Percentiles rank a stretch among this genome's conserved stretches.
Conservation (phyloP, 2,888 invertebrate species). For the Chymomyza amoena region DNA sequence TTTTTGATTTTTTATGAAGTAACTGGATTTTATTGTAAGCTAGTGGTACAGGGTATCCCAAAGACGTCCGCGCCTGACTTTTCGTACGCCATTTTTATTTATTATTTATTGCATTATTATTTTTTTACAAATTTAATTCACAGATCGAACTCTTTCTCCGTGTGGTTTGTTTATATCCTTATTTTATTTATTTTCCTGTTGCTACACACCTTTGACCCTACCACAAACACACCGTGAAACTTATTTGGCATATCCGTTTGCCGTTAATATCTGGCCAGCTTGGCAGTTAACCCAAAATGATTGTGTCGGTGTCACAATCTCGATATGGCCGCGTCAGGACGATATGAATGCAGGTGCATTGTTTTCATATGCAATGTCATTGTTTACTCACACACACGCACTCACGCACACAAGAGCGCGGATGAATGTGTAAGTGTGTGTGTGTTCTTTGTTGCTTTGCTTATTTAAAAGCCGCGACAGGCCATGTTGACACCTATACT, state of each 20-base stretch:
- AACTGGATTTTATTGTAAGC: no score
- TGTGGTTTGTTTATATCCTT: no score
- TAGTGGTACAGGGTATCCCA: no score
- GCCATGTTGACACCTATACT: conserved; percentile 45
- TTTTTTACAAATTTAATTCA: not conserved
- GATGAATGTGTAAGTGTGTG: conserved; percentile 7
- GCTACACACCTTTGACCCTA: conserved; percentile 21
- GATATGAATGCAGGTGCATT: conserved; percentile 13
- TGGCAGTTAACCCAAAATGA: not conserved
- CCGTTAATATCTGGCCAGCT: conserved; percentile 22
- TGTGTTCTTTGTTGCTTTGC: conserved; percentile 35
- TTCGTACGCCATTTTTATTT: no score
- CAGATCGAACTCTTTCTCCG: not conserved
- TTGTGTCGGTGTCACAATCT: conserved; percentile 11
- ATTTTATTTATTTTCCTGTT: not conserved
- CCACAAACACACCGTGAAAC: not conserved
- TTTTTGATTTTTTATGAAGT: no score
- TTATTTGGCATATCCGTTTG: conserved; percentile 23
- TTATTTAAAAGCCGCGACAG: conserved; percentile 53
- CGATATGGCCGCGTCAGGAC: conserved; percentile 10
- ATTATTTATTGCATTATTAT: no score
- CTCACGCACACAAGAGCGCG: not conserved
- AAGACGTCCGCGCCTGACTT: no score
- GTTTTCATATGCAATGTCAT: conserved; percentile 15
- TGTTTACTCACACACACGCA: conserved; percentile 17